phyloP scores from a whole-genome alignment of 1,140 invertebrate species.

The Temnothorax longispinosus region DNA sequence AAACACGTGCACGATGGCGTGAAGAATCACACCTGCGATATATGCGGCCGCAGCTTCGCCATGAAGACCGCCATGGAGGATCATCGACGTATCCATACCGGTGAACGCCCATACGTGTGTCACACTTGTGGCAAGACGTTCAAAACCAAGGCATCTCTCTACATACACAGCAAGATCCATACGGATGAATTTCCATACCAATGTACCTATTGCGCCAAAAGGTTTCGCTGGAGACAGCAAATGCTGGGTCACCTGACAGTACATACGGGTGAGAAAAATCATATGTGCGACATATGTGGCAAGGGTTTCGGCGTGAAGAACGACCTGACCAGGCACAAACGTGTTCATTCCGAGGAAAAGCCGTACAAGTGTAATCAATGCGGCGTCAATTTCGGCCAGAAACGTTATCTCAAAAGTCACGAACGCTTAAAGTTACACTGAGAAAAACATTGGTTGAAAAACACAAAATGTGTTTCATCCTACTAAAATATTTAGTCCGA shows the following conservation, averaged over 20 bases:
- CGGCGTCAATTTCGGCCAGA: constrained; percentile 86
- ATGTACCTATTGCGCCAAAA: constrained; percentile 84
- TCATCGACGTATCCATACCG: constrained; percentile 89
- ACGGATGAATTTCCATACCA: constrained; percentile 85
- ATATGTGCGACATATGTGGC: constrained; percentile 85
- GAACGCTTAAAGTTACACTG: constrained; percentile 53
- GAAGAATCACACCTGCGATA: constrained; percentile 83
- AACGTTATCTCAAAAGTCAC: constrained; percentile 86
- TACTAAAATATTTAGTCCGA: too few species aligned
- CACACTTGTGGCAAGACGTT: constrained; percentile 88
- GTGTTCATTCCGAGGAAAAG: constrained; percentile 86
- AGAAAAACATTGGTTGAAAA: too few species aligned
- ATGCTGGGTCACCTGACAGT: constrained; percentile 84
- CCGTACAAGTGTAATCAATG: constrained; percentile 86
- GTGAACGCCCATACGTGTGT: constrained; percentile 88
- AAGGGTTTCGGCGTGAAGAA: constrained; percentile 86
- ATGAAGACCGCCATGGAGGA: constrained; percentile 87
- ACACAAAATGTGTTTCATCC: too few species aligned
- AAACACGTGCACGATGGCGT: constrained; percentile 75
- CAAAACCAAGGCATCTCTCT: constrained; percentile 85
- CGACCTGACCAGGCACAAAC: constrained; percentile 85
- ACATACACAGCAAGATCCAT: constrained; percentile 86
- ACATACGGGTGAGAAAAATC: constrained; percentile 84
- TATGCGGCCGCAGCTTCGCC: constrained; percentile 82
- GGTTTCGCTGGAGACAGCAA: constrained; percentile 85